A percentile compares a stretch with the other conserved stretches of the same genome.
Evolutionary conservation across 2,797 vertebrate species (phyloP).

Genomic region (Sternarchorhynchus goeldii): DNA sequence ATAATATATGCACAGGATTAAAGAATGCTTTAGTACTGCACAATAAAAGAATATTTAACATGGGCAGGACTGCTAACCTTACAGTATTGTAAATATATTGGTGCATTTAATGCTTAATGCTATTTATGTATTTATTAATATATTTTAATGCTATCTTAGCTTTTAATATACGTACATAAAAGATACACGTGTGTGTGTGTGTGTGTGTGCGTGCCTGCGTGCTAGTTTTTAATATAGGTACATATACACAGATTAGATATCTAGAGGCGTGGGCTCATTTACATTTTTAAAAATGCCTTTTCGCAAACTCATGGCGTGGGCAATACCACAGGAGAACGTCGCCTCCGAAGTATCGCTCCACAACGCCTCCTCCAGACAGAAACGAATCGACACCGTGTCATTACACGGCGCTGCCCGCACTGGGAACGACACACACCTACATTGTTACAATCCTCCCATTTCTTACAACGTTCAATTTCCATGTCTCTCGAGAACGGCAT

Average conservation of each 20-base stretch:
- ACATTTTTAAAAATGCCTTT: not conserved
- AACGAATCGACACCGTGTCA: constrained; percentile 28
- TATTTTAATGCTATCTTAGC: not conserved
- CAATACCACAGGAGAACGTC: not conserved
- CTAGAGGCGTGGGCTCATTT: too few species aligned
- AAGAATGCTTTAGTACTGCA: not conserved
- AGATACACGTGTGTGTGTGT: too few species aligned
- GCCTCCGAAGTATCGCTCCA: constrained; percentile 21
- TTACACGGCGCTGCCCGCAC: constrained; percentile 28
- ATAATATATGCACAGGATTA: not conserved
- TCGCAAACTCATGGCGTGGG: not conserved
- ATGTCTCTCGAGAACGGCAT: constrained; percentile 45
- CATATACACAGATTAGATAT: too few species aligned
- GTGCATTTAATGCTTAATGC: not conserved
- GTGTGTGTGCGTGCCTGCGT: not conserved
- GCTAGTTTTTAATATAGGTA: too few species aligned
- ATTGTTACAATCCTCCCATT: constrained; percentile 63
- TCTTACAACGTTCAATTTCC: constrained; percentile 56
- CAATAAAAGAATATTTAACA: constrained; percentile 2
- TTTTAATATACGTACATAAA: not conserved
- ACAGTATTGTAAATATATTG: not conserved
- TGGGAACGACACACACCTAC: constrained; percentile 47
- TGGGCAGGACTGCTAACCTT: not conserved
- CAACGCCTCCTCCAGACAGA: constrained; percentile 54
- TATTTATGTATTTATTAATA: not conserved